phyloP scores from a whole-genome alignment of 2,797 vertebrate species.

The Octomys mimax region DNA sequence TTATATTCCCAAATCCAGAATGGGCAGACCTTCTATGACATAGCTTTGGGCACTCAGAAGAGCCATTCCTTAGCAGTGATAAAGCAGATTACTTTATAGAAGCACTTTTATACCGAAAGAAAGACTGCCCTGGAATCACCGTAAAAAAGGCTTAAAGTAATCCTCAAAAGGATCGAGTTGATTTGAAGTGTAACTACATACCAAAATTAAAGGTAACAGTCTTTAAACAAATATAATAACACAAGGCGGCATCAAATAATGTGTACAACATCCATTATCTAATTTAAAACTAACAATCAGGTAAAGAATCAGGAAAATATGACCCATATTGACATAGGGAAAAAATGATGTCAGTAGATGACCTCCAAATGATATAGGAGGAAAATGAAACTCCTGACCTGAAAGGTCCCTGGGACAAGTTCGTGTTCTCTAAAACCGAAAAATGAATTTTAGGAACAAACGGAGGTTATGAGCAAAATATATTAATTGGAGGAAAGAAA shows the following conservation, averaged over 20 bases:
- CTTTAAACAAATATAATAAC: conserved; percentile 20
- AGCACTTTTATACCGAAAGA: neutral
- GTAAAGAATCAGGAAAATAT: conserved; percentile 22
- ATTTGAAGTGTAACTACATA: conserved; percentile 8
- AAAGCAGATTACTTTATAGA: neutral
- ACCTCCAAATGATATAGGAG: too few species aligned
- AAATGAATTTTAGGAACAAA: too few species aligned
- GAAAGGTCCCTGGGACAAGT: too few species aligned
- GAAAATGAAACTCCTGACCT: too few species aligned
- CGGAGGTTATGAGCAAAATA: too few species aligned
- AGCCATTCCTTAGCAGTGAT: neutral
- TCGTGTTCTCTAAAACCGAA: too few species aligned
- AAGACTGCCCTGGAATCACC: conserved; percentile 11
- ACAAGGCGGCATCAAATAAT: neutral
- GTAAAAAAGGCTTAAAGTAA: neutral
- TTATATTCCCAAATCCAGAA: conserved; percentile 8
- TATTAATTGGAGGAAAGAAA: too few species aligned
- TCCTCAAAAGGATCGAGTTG: neutral
- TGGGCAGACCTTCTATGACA: neutral
- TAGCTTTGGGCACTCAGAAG: neutral
- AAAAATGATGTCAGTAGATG: too few species aligned
- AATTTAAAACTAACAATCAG: conserved; percentile 1
- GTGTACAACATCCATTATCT: conserved; percentile 9
- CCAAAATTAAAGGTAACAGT: neutral
- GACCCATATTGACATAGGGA: neutral